phyloP scores from a whole-genome alignment of 1,140 invertebrate genomes.

The Drosophila pallidifrons region DNA sequence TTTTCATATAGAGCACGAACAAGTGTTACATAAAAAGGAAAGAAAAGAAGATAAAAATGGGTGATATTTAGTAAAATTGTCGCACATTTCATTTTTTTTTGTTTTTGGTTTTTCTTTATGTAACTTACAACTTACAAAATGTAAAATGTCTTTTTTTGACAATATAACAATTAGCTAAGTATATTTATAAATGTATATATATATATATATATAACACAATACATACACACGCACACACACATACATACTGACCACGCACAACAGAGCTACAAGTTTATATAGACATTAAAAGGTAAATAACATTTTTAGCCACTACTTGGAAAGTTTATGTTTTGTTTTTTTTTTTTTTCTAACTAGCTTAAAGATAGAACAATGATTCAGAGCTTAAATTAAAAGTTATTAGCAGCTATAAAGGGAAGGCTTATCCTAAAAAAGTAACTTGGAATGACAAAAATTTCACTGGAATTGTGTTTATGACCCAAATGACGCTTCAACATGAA shows the following conservation, averaged over 20 bases:
- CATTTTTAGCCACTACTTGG: conserved; percentile 75
- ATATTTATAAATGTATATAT: conserved; percentile 52
- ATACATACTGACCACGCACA: conserved; percentile 60
- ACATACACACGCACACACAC: conserved; percentile 52
- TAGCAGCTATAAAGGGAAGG: conserved; percentile 8
- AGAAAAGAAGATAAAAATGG: conserved; percentile 84
- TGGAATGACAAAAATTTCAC: background rate
- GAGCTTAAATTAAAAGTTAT: conserved; percentile 28
- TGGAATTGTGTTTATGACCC: conserved; percentile 2
- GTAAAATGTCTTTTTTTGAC: conserved; percentile 58
- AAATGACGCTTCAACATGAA: conserved; percentile 11
- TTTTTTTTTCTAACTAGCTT: conserved; percentile 19
- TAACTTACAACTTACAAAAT: conserved; percentile 81
- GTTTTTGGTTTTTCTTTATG: conserved; percentile 45
- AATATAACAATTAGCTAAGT: conserved; percentile 66
- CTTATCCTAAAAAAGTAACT: conserved; percentile 2
- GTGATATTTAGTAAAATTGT: conserved; percentile 84
- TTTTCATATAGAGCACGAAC: conserved; percentile 82
- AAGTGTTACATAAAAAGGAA: conserved; percentile 84
- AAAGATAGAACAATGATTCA: conserved; percentile 31
- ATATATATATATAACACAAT: conserved; percentile 26
- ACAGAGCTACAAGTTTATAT: conserved; percentile 72
- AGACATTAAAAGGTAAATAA: conserved; percentile 75
- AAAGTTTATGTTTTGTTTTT: conserved; percentile 47
- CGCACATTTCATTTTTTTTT: conserved; percentile 61